These are phyloP conservation scores for Epizoanthus illoricatus DNA, from an alignment of 92 coral and sea anemone species.

Conservation along the genomic window DNA sequence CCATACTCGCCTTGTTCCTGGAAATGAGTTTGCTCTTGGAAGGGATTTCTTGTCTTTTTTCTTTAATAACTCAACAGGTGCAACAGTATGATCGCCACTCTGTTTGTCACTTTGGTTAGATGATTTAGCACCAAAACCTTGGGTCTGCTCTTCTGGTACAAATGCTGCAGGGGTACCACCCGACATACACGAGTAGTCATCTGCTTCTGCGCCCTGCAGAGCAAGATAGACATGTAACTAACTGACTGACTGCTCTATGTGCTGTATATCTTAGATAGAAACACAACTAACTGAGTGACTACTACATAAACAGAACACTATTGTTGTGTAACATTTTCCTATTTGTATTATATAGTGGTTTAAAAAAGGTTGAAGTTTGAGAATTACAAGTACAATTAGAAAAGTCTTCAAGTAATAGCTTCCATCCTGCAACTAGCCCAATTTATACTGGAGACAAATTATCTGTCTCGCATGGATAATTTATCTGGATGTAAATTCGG, in stretches of 20 bases:
- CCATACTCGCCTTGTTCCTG: slow-evolving; percentile 26
- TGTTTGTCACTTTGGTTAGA: not conserved
- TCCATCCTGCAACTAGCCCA: too few species aligned
- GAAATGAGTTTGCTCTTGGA: slow-evolving; percentile 35
- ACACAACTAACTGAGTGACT: not conserved
- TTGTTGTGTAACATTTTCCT: too few species aligned
- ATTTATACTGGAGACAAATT: too few species aligned
- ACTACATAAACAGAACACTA: not conserved
- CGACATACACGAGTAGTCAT: slow-evolving; percentile 24
- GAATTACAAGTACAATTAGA: not conserved
- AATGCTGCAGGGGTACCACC: not conserved
- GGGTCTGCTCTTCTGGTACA: not conserved
- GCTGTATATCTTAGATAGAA: too few species aligned
- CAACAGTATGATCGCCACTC: not conserved
- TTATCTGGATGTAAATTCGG: too few species aligned
- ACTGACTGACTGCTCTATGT: too few species aligned
- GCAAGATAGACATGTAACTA: not conserved
- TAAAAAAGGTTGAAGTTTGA: not conserved
- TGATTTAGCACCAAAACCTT: not conserved
- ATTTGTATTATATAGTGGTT: too few species aligned
- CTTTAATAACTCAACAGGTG: not conserved
- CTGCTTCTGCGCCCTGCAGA: slow-evolving; percentile 20
- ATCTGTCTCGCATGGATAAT: too few species aligned
- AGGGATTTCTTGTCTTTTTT: slow-evolving; percentile 9
- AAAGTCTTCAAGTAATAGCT: not conserved